Percentiles rank a stretch among this genome's conserved stretches.
These are phyloP conservation scores for Hippopotamus amphibius DNA, from an alignment of 2,113 vertebrate genomes.

Conservation along the genomic window DNA sequence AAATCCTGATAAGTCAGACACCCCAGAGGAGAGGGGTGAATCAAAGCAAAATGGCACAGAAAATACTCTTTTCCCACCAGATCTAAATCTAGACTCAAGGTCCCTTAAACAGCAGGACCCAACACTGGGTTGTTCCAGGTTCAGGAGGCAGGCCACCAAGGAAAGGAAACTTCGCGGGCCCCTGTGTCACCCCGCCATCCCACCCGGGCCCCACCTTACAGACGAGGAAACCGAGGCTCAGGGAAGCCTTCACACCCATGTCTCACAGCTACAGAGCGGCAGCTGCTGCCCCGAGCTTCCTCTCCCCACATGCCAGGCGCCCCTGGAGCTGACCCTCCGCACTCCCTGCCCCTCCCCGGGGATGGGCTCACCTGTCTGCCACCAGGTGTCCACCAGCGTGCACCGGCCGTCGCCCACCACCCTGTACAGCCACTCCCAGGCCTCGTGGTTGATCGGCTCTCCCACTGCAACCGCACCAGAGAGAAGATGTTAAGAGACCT, in stretches of 20 bases:
- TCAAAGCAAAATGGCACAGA: neutral
- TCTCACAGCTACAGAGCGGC: rapidly evolving
- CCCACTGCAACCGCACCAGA: constrained; percentile 89
- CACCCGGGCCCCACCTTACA: neutral
- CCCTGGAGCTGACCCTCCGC: neutral
- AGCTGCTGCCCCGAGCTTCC: neutral
- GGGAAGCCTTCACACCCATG: neutral
- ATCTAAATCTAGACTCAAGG: neutral
- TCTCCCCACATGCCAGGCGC: neutral
- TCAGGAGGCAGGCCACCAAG: neutral
- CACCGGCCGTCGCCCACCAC: constrained; percentile 94
- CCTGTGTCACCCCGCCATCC: rapidly evolving
- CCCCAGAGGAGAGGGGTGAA: neutral
- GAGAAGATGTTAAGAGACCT: neutral
- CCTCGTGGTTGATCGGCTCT: constrained; percentile 95
- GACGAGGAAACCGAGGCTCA: neutral
- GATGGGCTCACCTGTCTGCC: constrained; percentile 94
- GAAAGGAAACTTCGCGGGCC: neutral
- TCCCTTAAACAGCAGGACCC: neutral
- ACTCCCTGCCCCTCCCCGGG: too few species aligned
- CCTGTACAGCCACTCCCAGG: constrained; percentile 95
- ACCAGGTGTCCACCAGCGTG: constrained; percentile 96
- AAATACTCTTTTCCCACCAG: neutral
- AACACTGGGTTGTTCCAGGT: neutral
- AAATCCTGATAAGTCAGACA: neutral